Percentiles rank a stretch among this genome's conserved stretches.
Evolutionary conservation across 2,113 vertebrate species (phyloP).

Genomic region (Dicaeum eximium): DNA sequence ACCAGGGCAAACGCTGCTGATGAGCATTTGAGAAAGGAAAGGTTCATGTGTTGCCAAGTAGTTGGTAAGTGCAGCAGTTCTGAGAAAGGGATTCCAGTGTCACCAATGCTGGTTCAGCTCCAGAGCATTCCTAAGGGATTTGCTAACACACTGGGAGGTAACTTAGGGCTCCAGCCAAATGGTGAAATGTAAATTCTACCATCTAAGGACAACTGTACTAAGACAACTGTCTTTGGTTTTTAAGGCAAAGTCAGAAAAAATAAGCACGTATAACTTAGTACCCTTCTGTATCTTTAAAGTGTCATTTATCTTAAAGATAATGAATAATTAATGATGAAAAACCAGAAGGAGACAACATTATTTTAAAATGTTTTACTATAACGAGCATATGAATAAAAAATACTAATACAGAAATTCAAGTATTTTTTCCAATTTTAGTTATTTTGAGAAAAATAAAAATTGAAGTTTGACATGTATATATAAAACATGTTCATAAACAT

Average conservation of each 20-base stretch:
- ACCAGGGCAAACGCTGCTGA: background rate
- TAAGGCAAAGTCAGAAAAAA: background rate
- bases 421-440: background rate
- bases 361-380: background rate
- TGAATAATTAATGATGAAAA: background rate
- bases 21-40: background rate
- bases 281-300: background rate
- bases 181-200: background rate
- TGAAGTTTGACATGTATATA: background rate
- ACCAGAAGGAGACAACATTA: background rate
- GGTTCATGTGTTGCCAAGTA: background rate
- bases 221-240: background rate
- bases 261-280: background rate
- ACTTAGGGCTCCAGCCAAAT: background rate
- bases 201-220: background rate
- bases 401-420: background rate
- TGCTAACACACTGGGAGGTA: background rate
- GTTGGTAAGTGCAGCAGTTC: background rate
- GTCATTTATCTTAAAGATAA: background rate
- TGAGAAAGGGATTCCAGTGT: background rate
- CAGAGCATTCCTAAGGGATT: background rate
- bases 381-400: background rate
- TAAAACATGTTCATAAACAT: background rate
- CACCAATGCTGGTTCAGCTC: background rate
- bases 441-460: background rate